Conservation (phyloP, 2,888 invertebrate species). For the Tromatobia lineatoria region DNA sequence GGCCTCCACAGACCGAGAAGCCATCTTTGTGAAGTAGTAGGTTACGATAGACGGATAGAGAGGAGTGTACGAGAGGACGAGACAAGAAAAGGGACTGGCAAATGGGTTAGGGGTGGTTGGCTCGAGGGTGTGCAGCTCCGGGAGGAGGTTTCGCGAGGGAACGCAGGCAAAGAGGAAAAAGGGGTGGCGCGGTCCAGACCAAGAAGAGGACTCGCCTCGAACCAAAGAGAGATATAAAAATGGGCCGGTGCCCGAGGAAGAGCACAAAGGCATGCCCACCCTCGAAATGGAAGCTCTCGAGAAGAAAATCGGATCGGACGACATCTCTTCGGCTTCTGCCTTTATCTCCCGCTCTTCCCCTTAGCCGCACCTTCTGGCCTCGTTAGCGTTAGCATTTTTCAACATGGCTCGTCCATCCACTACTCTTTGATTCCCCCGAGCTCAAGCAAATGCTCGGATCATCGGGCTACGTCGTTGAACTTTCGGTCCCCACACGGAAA, state of each 20-base stretch:
- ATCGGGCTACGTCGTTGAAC: constrained; percentile 28
- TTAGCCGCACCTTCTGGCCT: constrained; percentile 43
- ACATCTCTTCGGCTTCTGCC: constrained; percentile 30
- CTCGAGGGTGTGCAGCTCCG: constrained; percentile 59
- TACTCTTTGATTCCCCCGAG: constrained; percentile 28
- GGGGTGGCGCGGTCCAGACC: constrained; percentile 29
- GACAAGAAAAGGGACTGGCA: constrained; percentile 68
- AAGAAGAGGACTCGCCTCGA: constrained; percentile 30
- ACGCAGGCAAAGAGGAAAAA: constrained; percentile 54
- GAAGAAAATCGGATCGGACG: constrained; percentile 74
- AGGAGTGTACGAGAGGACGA: constrained; percentile 54
- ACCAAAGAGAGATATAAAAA: constrained; percentile 65
- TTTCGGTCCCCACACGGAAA: not conserved
- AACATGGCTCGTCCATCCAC: constrained; percentile 31
- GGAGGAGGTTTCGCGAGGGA: constrained; percentile 24
- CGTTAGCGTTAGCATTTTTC: constrained; percentile 61
- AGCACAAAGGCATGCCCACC: constrained; percentile 67
- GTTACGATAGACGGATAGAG: constrained; percentile 48
- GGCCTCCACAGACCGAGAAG: constrained; percentile 43
- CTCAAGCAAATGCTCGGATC: constrained; percentile 3
- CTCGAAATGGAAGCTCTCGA: constrained; percentile 71
- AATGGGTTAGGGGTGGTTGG: constrained; percentile 66
- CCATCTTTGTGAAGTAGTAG: constrained; percentile 68
- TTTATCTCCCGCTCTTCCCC: not conserved
- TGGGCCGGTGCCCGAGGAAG: constrained; percentile 70